Conservation (phyloP, 2,888 invertebrate species). For the Drosophila formosana region DNA sequence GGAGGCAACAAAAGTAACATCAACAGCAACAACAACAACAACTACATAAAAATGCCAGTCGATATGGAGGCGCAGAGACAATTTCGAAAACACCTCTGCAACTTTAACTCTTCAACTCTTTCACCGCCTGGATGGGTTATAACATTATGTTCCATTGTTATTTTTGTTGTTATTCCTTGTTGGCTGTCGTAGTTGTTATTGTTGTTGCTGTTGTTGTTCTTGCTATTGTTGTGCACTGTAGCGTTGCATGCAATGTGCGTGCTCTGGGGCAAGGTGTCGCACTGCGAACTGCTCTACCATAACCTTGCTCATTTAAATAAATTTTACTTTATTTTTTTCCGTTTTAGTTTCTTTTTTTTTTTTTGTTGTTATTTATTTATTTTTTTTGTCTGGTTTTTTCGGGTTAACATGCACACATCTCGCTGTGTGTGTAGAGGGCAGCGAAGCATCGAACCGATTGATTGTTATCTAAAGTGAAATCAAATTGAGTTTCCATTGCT, state of each 20-base stretch:
- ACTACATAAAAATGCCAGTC: slow-evolving; percentile 54
- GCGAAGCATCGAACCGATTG: slow-evolving; percentile 66
- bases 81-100: slow-evolving; percentile 71
- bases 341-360: slow-evolving; percentile 21
- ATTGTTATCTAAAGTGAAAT: slow-evolving; percentile 77
- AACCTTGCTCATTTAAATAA: slow-evolving; percentile 75
- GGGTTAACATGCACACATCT: slow-evolving; percentile 52
- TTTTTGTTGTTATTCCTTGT: slow-evolving; percentile 48
- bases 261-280: slow-evolving; percentile 76
- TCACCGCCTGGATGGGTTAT: slow-evolving; percentile 70
- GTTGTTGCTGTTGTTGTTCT: slow-evolving; percentile 44
- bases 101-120: slow-evolving; percentile 63
- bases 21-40: slow-evolving; percentile 46
- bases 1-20: slow-evolving; percentile 35
- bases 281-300: slow-evolving; percentile 76
- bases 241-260: slow-evolving; percentile 73
- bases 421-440: slow-evolving; percentile 25
- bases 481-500: slow-evolving; percentile 75
- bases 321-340: slow-evolving; percentile 56
- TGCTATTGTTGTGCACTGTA: slow-evolving; percentile 51
- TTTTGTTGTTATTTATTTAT: slow-evolving; percentile 16
- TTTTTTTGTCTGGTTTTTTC: slow-evolving; percentile 28
- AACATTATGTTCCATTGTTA: slow-evolving; percentile 76
- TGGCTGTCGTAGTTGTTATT: slow-evolving; percentile 33
- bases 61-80: slow-evolving; percentile 44